Percentiles rank a stretch among this genome's conserved stretches.
Conservation (phyloP, 2,113 vertebrate species). For the Hemiprocne comata region DNA sequence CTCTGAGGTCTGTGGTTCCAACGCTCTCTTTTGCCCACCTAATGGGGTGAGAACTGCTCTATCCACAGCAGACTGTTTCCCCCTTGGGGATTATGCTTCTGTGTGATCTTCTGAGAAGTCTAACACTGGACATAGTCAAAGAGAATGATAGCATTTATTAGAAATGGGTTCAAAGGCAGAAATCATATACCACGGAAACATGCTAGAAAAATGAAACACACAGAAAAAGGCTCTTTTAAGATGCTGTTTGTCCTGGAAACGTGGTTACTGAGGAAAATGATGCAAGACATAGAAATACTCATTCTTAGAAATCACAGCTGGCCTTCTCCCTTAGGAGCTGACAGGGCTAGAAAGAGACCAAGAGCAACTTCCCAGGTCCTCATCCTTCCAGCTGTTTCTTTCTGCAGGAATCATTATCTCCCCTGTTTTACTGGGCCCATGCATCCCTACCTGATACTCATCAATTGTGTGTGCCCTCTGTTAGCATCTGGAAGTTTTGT, state of each 20-base stretch:
- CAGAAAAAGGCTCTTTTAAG: constrained; percentile 38
- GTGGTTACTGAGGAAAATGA: constrained; percentile 1
- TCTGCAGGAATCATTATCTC: neutral
- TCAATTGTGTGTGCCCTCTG: neutral
- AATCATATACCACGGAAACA: constrained; percentile 18
- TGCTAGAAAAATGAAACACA: constrained; percentile 35
- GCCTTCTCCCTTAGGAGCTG: neutral
- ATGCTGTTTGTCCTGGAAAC: constrained; percentile 15
- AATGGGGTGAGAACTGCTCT: constrained; percentile 17
- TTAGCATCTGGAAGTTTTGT: neutral
- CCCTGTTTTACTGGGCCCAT: neutral
- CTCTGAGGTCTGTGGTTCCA: constrained; percentile 60
- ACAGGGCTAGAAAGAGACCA: neutral
- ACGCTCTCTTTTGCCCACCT: constrained; percentile 34
- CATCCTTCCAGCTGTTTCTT: neutral
- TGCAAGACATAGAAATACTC: constrained; percentile 8
- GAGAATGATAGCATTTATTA: constrained; percentile 58
- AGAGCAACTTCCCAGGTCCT: neutral
- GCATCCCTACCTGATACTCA: neutral
- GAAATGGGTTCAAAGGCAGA: constrained; percentile 18
- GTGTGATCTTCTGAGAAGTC: constrained; percentile 50
- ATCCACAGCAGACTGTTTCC: constrained; percentile 40
- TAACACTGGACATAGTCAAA: constrained; percentile 24
- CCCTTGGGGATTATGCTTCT: constrained; percentile 27
- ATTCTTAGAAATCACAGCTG: constrained; percentile 43